Percentiles rank a stretch among this genome's conserved stretches.
Evolutionary conservation across 2,888 invertebrate genomes (phyloP).

Genomic region (Heliconius aoede): DNA sequence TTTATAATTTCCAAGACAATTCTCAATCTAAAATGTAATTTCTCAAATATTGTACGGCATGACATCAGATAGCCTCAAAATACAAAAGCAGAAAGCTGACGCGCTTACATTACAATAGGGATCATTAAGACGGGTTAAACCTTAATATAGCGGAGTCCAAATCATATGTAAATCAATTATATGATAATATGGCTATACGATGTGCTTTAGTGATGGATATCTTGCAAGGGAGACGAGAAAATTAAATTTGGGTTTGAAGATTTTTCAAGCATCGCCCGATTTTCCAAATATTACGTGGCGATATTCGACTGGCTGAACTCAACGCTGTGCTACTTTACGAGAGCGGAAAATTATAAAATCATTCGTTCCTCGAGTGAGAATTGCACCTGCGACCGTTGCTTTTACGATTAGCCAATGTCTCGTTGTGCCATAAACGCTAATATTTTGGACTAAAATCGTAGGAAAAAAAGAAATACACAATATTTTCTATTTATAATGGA

Average conservation of each 20-base stretch:
- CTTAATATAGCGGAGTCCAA: neutral
- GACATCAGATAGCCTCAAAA: conserved; percentile 20
- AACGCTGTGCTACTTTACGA: too few relatives aligned
- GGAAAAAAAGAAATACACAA: too few relatives aligned
- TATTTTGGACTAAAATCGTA: too few relatives aligned
- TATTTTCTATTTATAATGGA: too few relatives aligned
- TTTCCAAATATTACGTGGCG: too few relatives aligned
- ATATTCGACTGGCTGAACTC: too few relatives aligned
- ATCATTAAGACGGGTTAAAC: conserved; percentile 23
- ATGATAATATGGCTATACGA: neutral
- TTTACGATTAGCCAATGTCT: too few relatives aligned
- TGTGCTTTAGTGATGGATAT: neutral
- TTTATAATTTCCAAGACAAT: conserved; percentile 14
- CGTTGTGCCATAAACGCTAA: too few relatives aligned
- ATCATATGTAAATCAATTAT: conserved; percentile 22
- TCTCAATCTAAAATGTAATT: conserved; percentile 12
- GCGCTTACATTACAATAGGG: conserved; percentile 5
- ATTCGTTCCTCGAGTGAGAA: too few relatives aligned
- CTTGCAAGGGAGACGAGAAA: neutral
- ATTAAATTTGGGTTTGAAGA: conserved; percentile 11
- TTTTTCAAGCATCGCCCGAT: neutral
- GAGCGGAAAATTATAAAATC: too few relatives aligned
- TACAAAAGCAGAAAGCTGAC: conserved; percentile 20
- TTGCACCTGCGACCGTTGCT: too few relatives aligned
- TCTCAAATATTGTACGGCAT: conserved; percentile 8